Evolutionary conservation across 2,113 vertebrate species (phyloP).

Genomic region (Myodes glareolus): DNA sequence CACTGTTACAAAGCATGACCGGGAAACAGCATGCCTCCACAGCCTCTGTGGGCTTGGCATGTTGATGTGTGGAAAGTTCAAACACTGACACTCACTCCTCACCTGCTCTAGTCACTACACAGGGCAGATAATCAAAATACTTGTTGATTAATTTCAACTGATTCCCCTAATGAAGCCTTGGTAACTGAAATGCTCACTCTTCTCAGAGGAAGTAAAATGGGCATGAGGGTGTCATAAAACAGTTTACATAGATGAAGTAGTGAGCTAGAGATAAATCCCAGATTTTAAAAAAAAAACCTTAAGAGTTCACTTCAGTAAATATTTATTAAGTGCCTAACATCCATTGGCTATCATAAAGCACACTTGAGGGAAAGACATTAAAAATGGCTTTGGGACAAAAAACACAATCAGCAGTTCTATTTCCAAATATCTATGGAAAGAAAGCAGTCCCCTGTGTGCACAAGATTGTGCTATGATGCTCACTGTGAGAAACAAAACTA

Average conservation of each 20-base stretch:
- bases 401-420: neutral
- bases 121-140: neutral
- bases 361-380: slow-evolving; percentile 18
- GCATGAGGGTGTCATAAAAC: slow-evolving; percentile 58
- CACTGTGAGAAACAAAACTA: neutral
- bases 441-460: neutral
- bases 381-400: slow-evolving; percentile 48
- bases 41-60: neutral
- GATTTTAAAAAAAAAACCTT: slow-evolving; percentile 29
- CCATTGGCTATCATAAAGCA: slow-evolving; percentile 26
- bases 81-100: neutral
- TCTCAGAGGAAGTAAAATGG: slow-evolving; percentile 47
- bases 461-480: neutral
- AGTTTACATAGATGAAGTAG: slow-evolving; percentile 52
- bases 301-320: slow-evolving; percentile 68
- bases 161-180: slow-evolving; percentile 15
- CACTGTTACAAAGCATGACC: neutral
- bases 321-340: slow-evolving; percentile 73
- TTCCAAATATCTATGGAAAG: neutral
- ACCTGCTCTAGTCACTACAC: neutral
- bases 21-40: neutral
- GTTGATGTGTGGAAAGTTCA: neutral
- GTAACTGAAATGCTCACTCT: neutral
- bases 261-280: slow-evolving; percentile 63
- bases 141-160: slow-evolving; percentile 5